These are phyloP conservation scores for Semicossyphus pulcher DNA, from an alignment of 2,113 vertebrate genomes.

Conservation along the genomic window DNA sequence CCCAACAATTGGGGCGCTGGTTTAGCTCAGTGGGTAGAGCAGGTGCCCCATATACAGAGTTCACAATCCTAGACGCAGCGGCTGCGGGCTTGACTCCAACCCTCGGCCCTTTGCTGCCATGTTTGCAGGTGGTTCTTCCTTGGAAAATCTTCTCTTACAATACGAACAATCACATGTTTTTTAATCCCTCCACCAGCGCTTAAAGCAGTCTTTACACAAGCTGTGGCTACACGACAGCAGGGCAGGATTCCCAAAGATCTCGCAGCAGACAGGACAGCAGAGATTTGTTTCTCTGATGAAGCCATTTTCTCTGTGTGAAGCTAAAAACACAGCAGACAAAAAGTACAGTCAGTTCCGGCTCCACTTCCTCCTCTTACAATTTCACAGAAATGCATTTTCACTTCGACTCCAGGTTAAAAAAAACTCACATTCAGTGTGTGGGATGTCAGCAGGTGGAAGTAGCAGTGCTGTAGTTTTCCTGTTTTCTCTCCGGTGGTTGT, in stretches of 20 bases:
- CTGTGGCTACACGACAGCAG: constrained; percentile 7
- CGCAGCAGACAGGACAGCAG: constrained; percentile 1
- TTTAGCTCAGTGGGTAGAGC: too few species aligned
- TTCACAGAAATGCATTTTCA: constrained; percentile 13
- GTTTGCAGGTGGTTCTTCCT: background rate
- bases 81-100: too few species aligned
- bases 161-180: background rate
- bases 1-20: too few species aligned
- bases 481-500: background rate
- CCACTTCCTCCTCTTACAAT: background rate
- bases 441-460: background rate
- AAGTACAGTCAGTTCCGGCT: background rate
- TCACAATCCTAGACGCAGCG: too few species aligned
- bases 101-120: background rate
- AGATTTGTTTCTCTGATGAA: constrained; percentile 5
- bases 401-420: background rate
- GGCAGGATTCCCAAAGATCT: constrained; percentile 5
- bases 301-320: constrained; percentile 14
- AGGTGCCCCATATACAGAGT: too few species aligned
- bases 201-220: background rate
- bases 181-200: background rate
- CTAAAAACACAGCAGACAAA: background rate
- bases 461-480: background rate
- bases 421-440: background rate
- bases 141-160: background rate